Conservation (phyloP, 2,888 invertebrate species). For the Automeris io region DNA sequence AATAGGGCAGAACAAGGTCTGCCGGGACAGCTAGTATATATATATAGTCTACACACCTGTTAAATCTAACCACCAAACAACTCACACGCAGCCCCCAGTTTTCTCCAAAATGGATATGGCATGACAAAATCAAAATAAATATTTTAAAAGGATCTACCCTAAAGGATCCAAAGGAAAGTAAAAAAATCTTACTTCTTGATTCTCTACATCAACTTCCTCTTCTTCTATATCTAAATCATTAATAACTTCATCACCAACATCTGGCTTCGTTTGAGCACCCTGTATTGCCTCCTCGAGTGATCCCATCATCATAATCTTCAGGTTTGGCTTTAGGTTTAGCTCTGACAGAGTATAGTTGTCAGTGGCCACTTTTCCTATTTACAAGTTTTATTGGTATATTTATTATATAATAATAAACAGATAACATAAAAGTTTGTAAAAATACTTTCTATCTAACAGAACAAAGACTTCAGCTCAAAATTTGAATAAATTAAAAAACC, state of each 20-base stretch:
- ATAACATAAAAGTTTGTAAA: too few relatives aligned
- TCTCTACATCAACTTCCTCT: constrained; percentile 81
- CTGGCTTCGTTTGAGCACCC: constrained; percentile 87
- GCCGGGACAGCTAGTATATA: too few relatives aligned
- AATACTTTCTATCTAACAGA: too few relatives aligned
- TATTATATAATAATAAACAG: not conserved
- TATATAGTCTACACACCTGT: too few relatives aligned
- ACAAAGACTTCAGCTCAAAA: too few relatives aligned
- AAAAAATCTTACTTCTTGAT: constrained; percentile 50
- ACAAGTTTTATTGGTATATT: not conserved
- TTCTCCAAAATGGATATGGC: too few relatives aligned
- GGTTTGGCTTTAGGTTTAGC: constrained; percentile 88
- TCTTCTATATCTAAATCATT: constrained; percentile 95
- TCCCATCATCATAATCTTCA: constrained; percentile 98
- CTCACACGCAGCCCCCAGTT: too few relatives aligned
- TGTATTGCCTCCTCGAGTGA: constrained; percentile 94
- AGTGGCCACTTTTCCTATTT: constrained; percentile 87
- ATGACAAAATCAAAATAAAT: too few relatives aligned
- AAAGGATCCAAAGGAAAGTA: not conserved
- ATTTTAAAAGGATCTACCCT: too few relatives aligned
- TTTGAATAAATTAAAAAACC: too few relatives aligned
- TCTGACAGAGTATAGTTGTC: constrained; percentile 86
- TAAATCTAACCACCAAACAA: too few relatives aligned
- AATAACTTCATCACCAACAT: constrained; percentile 89
- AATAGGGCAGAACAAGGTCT: too few relatives aligned